A percentile compares a stretch with the other conserved stretches of the same genome.
phyloP scores from a whole-genome alignment of 2,797 vertebrate genomes.

The Philypnodon macrostomus region DNA sequence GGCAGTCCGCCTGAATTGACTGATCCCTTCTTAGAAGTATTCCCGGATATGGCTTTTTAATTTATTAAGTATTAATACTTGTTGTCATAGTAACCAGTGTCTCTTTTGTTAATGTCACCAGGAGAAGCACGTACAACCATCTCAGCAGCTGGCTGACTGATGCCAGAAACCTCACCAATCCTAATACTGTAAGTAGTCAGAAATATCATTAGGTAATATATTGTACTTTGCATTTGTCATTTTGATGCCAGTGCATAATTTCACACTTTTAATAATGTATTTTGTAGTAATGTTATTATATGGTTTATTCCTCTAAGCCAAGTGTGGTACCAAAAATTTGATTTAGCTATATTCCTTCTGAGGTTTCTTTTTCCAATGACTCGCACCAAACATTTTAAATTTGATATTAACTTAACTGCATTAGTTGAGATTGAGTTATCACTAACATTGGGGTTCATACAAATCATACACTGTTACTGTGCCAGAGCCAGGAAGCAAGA shows the following conservation, averaged over 20 bases:
- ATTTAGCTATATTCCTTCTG: no score
- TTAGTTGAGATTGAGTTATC: neutral
- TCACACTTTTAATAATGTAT: no score
- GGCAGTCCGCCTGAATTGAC: neutral
- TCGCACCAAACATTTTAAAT: no score
- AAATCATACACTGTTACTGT: neutral
- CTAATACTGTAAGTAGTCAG: slow-evolving; percentile 90
- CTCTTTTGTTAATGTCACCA: slow-evolving; percentile 49
- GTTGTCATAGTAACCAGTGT: slow-evolving; percentile 34
- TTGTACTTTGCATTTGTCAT: neutral
- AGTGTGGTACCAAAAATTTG: no score
- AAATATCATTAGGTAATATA: neutral
- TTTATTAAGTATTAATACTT: neutral
- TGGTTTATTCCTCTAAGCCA: no score
- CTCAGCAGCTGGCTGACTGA: slow-evolving; percentile 99
- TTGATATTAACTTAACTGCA: neutral
- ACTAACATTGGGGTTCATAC: neutral
- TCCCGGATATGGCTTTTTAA: neutral
- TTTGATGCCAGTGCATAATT: no score
- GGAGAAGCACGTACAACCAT: slow-evolving; percentile 99
- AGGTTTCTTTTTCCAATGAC: no score
- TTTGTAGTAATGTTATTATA: no score
- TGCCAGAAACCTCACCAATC: slow-evolving; percentile 98
- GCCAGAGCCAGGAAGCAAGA: slow-evolving; percentile 3
- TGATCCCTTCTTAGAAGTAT: neutral